A percentile compares a stretch with the other conserved stretches of the same genome.
These are phyloP conservation scores for Cremastinae sp. DNA, from an alignment of 2,888 invertebrate species.

Conservation along the genomic window DNA sequence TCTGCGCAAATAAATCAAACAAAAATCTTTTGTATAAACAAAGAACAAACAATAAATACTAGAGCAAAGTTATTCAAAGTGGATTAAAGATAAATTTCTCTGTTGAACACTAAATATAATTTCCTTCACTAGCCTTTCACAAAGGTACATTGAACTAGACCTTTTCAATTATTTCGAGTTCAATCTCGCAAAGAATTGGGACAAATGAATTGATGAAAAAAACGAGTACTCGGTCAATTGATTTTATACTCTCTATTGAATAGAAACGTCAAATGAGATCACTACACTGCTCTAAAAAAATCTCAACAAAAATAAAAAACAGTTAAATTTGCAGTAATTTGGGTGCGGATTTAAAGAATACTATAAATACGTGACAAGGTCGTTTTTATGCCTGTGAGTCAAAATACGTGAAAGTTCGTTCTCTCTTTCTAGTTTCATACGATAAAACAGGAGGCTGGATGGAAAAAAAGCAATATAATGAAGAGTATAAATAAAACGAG, in stretches of 20 bases:
- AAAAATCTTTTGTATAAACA: neutral
- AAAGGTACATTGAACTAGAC: constrained; percentile 24
- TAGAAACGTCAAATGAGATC: no score
- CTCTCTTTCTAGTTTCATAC: constrained; percentile 15
- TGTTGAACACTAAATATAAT: neutral
- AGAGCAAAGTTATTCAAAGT: no score
- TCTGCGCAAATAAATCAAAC: constrained; percentile 61
- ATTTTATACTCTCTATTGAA: neutral
- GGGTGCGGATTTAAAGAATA: neutral
- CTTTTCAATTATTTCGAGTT: constrained; percentile 28
- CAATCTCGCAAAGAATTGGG: constrained; percentile 21
- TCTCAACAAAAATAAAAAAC: neutral
- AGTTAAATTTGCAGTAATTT: neutral
- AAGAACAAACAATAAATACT: neutral
- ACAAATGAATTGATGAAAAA: neutral
- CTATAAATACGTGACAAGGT: constrained; percentile 54
- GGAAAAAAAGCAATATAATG: neutral
- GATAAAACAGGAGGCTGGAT: neutral
- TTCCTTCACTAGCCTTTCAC: neutral
- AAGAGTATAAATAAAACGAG: neutral
- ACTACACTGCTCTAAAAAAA: no score
- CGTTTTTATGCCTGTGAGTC: constrained; percentile 18
- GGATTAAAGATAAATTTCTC: no score
- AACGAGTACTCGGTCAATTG: constrained; percentile 1
- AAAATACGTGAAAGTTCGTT: constrained; percentile 6